phyloP scores from a whole-genome alignment of 2,888 invertebrate species.

The Xestobium rufovillosum region DNA sequence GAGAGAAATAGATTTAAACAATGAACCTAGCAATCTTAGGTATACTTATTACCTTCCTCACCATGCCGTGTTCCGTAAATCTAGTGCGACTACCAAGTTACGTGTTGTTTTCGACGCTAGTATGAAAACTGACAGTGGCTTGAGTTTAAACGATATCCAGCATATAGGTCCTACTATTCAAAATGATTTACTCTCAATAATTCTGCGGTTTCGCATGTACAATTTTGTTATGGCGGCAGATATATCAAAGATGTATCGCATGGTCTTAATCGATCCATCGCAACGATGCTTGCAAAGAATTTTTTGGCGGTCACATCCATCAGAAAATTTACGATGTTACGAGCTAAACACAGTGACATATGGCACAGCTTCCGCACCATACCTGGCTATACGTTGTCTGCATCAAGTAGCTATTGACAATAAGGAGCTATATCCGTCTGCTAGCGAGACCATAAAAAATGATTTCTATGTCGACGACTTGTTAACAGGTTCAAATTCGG shows the following conservation, averaged over 20 bases:
- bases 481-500: no score
- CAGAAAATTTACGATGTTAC: no score
- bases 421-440: no score
- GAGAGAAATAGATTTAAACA: slow-evolving; percentile 12
- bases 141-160: slow-evolving; percentile 18
- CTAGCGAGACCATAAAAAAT: no score
- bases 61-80: slow-evolving; percentile 18
- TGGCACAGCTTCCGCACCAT: no score
- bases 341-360: no score
- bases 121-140: no score
- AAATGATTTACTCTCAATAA: slow-evolving; percentile 15
- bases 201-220: slow-evolving; percentile 11
- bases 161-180: slow-evolving; percentile 17
- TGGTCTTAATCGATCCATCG: slow-evolving; percentile 11
- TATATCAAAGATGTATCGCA: slow-evolving; percentile 18
- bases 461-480: no score
- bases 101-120: no score
- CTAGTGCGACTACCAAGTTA: no score
- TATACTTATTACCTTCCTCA: slow-evolving; percentile 17
- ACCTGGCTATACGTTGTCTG: no score
- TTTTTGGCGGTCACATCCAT: slow-evolving; percentile 11
- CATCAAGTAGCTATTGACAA: no score
- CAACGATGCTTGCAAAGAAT: slow-evolving; percentile 13
- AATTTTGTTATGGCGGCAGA: slow-evolving; percentile 13
- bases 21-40: neutral